Conservation (phyloP, 2,888 invertebrate species). For the Empis stercorea region DNA sequence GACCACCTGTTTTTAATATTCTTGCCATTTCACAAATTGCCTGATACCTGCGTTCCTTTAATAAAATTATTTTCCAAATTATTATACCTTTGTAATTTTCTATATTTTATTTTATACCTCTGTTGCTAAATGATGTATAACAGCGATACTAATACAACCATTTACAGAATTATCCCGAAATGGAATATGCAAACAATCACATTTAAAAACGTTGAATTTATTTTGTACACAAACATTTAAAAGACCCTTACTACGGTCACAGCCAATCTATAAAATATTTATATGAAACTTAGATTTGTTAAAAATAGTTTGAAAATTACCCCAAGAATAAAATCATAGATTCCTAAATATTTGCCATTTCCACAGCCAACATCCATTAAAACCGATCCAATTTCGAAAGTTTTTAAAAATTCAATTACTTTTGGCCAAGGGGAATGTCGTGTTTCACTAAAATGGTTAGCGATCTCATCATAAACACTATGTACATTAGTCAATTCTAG, state of each 20-base stretch:
- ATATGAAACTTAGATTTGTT: neutral
- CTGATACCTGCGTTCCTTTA: slow-evolving; percentile 53
- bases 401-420: slow-evolving; percentile 64
- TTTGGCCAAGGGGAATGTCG: slow-evolving; percentile 91
- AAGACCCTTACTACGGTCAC: slow-evolving; percentile 65
- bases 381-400: slow-evolving; percentile 52
- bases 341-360: slow-evolving; percentile 89
- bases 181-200: slow-evolving; percentile 65
- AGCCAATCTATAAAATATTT: slow-evolving; percentile 48
- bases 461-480: slow-evolving; percentile 86
- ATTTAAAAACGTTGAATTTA: slow-evolving; percentile 54
- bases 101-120: slow-evolving; percentile 37
- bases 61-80: neutral
- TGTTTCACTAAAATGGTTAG: slow-evolving; percentile 87
- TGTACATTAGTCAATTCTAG: slow-evolving; percentile 70
- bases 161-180: slow-evolving; percentile 57
- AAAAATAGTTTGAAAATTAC: slow-evolving; percentile 29
- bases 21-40: slow-evolving; percentile 67
- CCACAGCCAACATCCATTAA: slow-evolving; percentile 93
- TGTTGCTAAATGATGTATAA: slow-evolving; percentile 88
- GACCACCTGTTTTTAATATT: slow-evolving; percentile 57
- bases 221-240: slow-evolving; percentile 46
- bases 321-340: slow-evolving; percentile 45
- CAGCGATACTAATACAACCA: slow-evolving; percentile 85
- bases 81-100: neutral